Evolutionary conservation across 2,888 invertebrate genomes (phyloP), one percentile per base, ranked within the genome.

Genomic region (Sisyra terminalis): DNA sequence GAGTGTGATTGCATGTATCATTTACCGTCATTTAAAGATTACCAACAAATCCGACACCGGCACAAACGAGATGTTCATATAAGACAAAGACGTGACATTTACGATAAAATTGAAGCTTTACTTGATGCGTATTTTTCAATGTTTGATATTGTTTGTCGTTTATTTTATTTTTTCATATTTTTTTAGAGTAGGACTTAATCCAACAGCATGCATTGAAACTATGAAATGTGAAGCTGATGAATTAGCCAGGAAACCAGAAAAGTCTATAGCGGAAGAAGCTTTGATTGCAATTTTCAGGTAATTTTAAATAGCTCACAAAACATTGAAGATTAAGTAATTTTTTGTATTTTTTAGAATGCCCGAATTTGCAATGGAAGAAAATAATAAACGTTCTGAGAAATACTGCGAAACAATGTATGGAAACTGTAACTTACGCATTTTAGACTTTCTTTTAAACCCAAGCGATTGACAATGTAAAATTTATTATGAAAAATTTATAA

Each of bases 181-280:
- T 69, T 69, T 48, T 57, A 78, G 78, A 40, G 66, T 67, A 52
- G 73, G 73, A 37, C 55, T 76, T n/a, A 69, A 77, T 48, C 78
- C 78, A 1, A 65, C 64, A 24, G 60, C 66, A 13, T 83, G 83
- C 55, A 59, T 81, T 40, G 64, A 77, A 52, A 67, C 75, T 50
- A 72, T 75, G 45, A 70, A 83, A 45, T 83, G 83, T 53, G 82
- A 83, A 53, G 69, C 74, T 4, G 68, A 65, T 44, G 60, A 61
- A 46, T 60, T 70, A 51, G 57, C 78, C 42, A 69, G 69, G 15
- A 64, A 70, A 1, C 69, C 66, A 8, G 78, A 78, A 29, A 64
- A 66, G 49, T 78, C 77, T 2, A 63, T 82, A 44, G 66, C 79
- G 38, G 77, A 76, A 48, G 79, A 81, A 55, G 57, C 78, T 45